Conservation (phyloP, 1,140 invertebrate species). For the Hylyphantes graminicola region DNA sequence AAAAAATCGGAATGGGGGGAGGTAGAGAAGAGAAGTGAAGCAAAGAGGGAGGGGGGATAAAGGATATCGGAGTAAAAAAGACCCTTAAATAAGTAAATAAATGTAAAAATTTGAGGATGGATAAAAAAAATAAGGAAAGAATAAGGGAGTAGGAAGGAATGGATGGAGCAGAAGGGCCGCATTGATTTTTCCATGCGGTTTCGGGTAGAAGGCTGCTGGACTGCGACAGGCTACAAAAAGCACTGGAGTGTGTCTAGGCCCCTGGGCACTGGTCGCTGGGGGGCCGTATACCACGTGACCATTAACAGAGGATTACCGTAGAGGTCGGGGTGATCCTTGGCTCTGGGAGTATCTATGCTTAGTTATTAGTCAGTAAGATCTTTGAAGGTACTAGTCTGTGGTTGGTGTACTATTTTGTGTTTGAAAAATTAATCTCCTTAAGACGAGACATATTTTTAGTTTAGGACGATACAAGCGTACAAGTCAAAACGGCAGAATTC, state of each 20-base stretch:
- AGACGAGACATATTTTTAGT: too few species aligned
- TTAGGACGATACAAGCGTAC: too few species aligned
- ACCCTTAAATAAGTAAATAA: constrained; percentile 58
- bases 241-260: constrained; percentile 37
- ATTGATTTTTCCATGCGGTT: constrained; percentile 60
- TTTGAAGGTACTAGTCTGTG: too few species aligned
- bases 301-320: neutral
- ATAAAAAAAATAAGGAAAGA: constrained; percentile 31
- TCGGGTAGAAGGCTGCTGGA: constrained; percentile 43
- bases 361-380: too few species aligned
- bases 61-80: constrained; percentile 18
- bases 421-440: too few species aligned
- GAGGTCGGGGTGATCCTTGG: too few species aligned
- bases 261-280: constrained; percentile 51
- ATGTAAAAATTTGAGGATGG: constrained; percentile 44
- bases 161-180: constrained; percentile 53
- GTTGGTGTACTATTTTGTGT: too few species aligned
- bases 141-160: neutral
- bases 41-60: neutral
- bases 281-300: constrained; percentile 49
- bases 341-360: too few species aligned
- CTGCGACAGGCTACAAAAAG: constrained; percentile 18
- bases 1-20: constrained; percentile 14
- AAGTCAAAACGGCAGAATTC: too few species aligned
- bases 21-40: neutral